Percentiles rank a stretch among this genome's conserved stretches.
phyloP scores from a whole-genome alignment of 2,113 vertebrate species.

The Tragelaphus buxtoni region DNA sequence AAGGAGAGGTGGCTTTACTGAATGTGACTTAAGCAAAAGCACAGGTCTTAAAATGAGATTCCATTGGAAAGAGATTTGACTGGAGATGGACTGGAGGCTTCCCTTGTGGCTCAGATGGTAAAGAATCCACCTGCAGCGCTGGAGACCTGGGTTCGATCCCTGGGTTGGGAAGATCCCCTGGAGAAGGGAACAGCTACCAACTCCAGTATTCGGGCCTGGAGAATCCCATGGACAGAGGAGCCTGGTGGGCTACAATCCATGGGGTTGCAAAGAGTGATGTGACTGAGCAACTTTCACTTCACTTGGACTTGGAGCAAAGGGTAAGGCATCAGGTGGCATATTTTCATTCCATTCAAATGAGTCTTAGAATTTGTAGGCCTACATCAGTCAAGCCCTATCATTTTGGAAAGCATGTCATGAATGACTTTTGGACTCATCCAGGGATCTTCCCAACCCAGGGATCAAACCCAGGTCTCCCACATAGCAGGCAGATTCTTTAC shows the following conservation, averaged over 20 bases:
- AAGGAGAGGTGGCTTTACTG: background rate
- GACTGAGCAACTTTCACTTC: background rate
- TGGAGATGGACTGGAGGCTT: background rate
- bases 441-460: background rate
- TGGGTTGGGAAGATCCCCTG: background rate
- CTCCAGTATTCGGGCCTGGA: background rate
- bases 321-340: background rate
- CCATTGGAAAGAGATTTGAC: background rate
- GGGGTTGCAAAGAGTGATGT: background rate
- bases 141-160: background rate
- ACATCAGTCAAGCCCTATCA: background rate
- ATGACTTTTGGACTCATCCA: conserved; percentile 18
- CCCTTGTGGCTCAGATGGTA: background rate
- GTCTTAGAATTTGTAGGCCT: background rate
- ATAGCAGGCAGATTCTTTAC: background rate
- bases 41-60: background rate
- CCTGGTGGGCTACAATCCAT: background rate
- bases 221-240: background rate
- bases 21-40: background rate
- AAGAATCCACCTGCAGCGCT: background rate
- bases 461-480: background rate
- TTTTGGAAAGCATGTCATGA: background rate
- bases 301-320: background rate
- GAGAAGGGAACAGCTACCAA: background rate
- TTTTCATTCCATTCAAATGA: background rate